phyloP scores from a whole-genome alignment of 37 sponge, comb jelly and placozoan genomes.

The Diacarnus erythraeanus region DNA sequence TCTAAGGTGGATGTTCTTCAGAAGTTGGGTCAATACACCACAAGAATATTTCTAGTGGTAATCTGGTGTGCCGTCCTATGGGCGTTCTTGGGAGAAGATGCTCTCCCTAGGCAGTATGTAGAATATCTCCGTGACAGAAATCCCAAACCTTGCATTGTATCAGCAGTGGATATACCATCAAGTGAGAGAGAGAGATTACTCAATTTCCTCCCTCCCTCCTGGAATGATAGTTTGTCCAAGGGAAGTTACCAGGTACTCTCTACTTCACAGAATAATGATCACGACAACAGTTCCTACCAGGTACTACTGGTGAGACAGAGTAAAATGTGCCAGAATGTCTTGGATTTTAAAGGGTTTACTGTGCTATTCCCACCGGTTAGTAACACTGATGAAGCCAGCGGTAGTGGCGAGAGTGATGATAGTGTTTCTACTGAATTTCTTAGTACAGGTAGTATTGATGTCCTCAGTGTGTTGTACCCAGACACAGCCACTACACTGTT shows the following conservation, averaged over 20 bases:
- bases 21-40: neutral
- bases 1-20: constrained; percentile 5
- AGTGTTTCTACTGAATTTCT: neutral
- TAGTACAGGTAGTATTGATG: neutral
- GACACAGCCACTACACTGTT: neutral
- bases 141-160: neutral
- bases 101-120: constrained; percentile 34
- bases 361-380: neutral
- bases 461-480: neutral
- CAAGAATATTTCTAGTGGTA: constrained; percentile 44
- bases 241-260: neutral
- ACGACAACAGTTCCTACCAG: neutral
- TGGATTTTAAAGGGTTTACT: neutral
- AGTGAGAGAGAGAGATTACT: neutral
- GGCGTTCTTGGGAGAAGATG: constrained; percentile 52
- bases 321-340: neutral
- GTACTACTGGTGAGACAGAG: neutral
- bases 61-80: constrained; percentile 73
- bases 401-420: neutral
- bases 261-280: neutral
- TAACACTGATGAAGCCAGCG: neutral
- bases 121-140: neutral
- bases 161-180: neutral
- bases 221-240: neutral
- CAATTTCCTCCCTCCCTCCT: neutral